Conservation (phyloP, 2,888 invertebrate species). For the Tachina grossa region DNA sequence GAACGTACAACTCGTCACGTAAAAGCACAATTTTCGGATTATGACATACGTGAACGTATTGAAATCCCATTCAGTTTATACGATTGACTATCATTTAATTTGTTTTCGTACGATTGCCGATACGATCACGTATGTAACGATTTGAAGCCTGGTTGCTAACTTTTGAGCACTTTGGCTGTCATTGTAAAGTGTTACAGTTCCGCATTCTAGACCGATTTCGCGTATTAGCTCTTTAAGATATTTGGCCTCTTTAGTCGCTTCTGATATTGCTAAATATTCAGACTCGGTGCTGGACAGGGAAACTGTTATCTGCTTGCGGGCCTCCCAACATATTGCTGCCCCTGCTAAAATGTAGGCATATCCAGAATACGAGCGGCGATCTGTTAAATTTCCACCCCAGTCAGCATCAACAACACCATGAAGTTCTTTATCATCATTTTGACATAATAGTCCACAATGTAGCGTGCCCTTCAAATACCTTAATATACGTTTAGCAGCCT, state of each 20-base stretch:
- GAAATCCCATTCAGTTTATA: too few species aligned
- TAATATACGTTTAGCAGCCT: too few species aligned
- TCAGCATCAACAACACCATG: slow-evolving; percentile 68
- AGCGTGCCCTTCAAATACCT: too few species aligned
- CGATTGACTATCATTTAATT: too few species aligned
- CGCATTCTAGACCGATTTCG: slow-evolving; percentile 8
- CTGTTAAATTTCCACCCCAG: slow-evolving; percentile 59
- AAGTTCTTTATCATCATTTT: slow-evolving; percentile 13
- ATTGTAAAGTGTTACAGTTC: not conserved
- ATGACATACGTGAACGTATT: too few species aligned
- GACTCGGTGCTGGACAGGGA: slow-evolving; percentile 66
- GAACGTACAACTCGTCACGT: too few species aligned
- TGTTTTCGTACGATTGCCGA: too few species aligned
- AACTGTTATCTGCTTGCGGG: slow-evolving; percentile 66
- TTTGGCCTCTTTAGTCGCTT: slow-evolving; percentile 66
- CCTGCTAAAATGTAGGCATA: slow-evolving; percentile 58
- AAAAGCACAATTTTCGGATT: too few species aligned
- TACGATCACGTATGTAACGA: too few species aligned
- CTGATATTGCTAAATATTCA: slow-evolving; percentile 64
- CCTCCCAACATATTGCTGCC: slow-evolving; percentile 65
- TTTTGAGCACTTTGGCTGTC: slow-evolving; percentile 36
- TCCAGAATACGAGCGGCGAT: slow-evolving; percentile 66
- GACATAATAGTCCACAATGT: too few species aligned
- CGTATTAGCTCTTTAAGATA: slow-evolving; percentile 41
- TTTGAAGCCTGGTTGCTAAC: not conserved